phyloP scores from a whole-genome alignment of 2,113 vertebrate species.

The Pyxicephalus adspersus region DNA sequence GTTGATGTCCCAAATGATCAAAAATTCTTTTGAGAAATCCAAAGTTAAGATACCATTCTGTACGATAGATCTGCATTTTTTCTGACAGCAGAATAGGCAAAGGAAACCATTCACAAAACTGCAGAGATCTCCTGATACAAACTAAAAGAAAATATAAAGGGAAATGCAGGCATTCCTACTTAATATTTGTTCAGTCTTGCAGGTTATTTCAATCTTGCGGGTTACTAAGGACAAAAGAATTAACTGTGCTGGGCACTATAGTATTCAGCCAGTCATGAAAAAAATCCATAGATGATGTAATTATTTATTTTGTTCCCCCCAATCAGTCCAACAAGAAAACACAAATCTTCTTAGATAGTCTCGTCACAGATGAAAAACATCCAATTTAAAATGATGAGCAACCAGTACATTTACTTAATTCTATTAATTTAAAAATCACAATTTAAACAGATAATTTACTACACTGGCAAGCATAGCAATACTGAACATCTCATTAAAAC shows the following conservation, averaged over 20 bases:
- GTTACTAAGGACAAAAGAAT: too few species aligned
- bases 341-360: slow-evolving; percentile 6
- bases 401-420: slow-evolving; percentile 34
- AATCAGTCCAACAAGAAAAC: not conserved
- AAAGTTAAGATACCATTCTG: too few species aligned
- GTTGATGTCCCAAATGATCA: too few species aligned
- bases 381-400: slow-evolving; percentile 20
- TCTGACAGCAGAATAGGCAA: too few species aligned
- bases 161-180: too few species aligned
- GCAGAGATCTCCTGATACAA: too few species aligned
- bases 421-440: slow-evolving; percentile 51
- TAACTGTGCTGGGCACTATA: not conserved
- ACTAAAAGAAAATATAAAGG: too few species aligned
- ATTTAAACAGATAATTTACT: slow-evolving; percentile 36
- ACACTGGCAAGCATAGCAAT: slow-evolving; percentile 28
- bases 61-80: too few species aligned
- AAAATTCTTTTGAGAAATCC: too few species aligned
- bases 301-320: not conserved
- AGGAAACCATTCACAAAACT: too few species aligned
- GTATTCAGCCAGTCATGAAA: not conserved
- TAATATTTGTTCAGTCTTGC: too few species aligned
- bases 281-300: not conserved
- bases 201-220: too few species aligned
- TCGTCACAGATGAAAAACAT: slow-evolving; percentile 41
- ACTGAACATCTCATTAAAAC: slow-evolving; percentile 32